These are phyloP conservation scores for Kryphioiulus occultus DNA, from an alignment of 2,888 invertebrate species.

Conservation along the genomic window DNA sequence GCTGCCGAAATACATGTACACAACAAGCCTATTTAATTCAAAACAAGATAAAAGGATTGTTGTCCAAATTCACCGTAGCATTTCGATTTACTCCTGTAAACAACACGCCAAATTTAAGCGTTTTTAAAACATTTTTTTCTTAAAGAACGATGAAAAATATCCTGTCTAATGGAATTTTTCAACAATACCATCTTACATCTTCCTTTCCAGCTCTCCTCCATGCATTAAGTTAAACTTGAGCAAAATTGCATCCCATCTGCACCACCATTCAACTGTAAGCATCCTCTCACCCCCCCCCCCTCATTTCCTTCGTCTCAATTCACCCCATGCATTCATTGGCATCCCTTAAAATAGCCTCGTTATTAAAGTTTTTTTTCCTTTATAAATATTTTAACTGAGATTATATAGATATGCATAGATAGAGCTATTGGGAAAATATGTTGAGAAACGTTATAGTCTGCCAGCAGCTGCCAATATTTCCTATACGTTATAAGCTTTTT, in stretches of 20 bases:
- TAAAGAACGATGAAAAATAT: background rate
- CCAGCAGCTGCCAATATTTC: conserved; percentile 26
- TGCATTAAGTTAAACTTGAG: background rate
- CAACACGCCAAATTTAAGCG: background rate
- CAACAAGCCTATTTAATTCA: background rate
- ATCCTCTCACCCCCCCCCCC: background rate
- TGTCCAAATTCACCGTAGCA: background rate
- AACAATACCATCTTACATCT: background rate
- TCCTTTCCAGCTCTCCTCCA: background rate
- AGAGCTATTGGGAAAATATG: background rate
- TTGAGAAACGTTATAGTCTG: conserved; percentile 12
- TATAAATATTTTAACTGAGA: conserved; percentile 29
- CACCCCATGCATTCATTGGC: background rate
- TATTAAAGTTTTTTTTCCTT: background rate
- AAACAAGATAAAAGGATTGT: background rate
- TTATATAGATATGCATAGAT: conserved; percentile 11
- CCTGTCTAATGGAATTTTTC: background rate
- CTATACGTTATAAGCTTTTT: conserved; percentile 8
- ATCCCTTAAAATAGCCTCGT: conserved; percentile 19
- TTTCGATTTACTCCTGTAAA: background rate
- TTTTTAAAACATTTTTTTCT: background rate
- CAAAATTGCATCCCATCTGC: background rate
- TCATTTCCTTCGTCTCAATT: background rate
- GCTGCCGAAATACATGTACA: too few relatives aligned
- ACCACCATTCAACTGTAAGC: background rate